Conservation (phyloP, 2,888 invertebrate species). For the Aelia acuminata region DNA sequence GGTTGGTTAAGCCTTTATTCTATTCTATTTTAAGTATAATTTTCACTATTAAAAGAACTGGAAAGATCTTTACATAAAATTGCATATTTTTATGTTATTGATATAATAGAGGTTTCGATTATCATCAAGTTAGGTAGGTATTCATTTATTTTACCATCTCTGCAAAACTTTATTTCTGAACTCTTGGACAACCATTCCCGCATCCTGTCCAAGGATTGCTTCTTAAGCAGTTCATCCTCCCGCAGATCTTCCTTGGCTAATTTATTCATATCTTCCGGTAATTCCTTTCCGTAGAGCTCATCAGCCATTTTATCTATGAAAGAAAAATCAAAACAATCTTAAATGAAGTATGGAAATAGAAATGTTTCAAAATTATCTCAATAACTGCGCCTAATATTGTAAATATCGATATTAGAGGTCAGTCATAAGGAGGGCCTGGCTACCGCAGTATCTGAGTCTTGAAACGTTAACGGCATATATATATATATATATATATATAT, state of each 20-base stretch:
- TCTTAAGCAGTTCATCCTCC: slow-evolving; percentile 83
- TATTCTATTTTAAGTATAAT: too few species aligned
- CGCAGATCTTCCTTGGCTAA: slow-evolving; percentile 75
- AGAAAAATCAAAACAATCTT: background rate
- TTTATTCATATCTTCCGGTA: background rate
- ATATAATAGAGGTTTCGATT: background rate
- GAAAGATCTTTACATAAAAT: background rate
- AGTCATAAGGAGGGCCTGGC: too few species aligned
- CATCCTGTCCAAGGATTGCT: slow-evolving; percentile 83
- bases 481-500: too few species aligned
- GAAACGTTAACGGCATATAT: too few species aligned
- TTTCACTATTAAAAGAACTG: too few species aligned
- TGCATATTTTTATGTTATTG: background rate
- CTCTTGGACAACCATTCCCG: slow-evolving; percentile 88
- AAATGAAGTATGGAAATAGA: background rate
- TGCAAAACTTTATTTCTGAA: slow-evolving; percentile 84
- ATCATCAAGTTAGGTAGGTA: background rate
- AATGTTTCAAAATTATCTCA: too few species aligned
- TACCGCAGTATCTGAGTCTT: too few species aligned
- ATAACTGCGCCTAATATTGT: too few species aligned
- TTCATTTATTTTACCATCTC: slow-evolving; percentile 76
- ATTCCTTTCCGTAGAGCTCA: slow-evolving; percentile 28
- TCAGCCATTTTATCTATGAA: background rate
- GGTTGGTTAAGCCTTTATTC: too few species aligned
- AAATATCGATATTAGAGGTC: too few species aligned